These are phyloP conservation scores for Heloderma charlesbogerti DNA, from an alignment of 2,113 vertebrate genomes.

Conservation along the genomic window DNA sequence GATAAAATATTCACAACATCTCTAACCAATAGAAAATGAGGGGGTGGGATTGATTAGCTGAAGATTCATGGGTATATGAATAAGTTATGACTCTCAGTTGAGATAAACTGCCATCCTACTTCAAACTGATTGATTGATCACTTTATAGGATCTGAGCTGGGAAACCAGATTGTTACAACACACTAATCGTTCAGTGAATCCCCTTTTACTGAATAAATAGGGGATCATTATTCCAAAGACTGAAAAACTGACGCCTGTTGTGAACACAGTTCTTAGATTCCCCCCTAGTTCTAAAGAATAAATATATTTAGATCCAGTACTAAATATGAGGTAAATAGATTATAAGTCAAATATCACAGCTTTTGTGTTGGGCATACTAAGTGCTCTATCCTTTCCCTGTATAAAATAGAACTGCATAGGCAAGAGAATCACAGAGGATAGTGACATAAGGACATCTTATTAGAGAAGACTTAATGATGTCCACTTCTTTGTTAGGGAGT, in stretches of 20 bases:
- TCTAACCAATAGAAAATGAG: not conserved
- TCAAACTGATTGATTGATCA: constrained; percentile 24
- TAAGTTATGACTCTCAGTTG: constrained; percentile 34
- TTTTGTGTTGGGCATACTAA: not conserved
- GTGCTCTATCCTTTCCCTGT: not conserved
- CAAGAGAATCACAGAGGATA: not conserved
- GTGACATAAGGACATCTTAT: not conserved
- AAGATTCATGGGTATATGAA: constrained; percentile 32
- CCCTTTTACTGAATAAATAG: not conserved
- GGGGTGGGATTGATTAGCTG: not conserved
- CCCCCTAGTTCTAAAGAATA: too few species aligned
- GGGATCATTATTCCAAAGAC: not conserved
- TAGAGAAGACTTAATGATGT: not conserved
- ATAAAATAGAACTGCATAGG: not conserved
- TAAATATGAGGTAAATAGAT: not conserved
- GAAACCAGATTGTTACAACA: constrained; percentile 24
- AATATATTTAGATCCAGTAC: not conserved
- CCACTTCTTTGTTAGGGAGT: accelerated
- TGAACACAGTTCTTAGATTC: too few species aligned
- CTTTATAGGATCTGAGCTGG: not conserved
- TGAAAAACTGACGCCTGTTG: not conserved
- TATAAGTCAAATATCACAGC: accelerated
- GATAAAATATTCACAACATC: not conserved
- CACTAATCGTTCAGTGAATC: not conserved
- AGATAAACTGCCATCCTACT: constrained; percentile 34